Conservation (phyloP, 2,888 invertebrate species). For the Altica lythri region DNA sequence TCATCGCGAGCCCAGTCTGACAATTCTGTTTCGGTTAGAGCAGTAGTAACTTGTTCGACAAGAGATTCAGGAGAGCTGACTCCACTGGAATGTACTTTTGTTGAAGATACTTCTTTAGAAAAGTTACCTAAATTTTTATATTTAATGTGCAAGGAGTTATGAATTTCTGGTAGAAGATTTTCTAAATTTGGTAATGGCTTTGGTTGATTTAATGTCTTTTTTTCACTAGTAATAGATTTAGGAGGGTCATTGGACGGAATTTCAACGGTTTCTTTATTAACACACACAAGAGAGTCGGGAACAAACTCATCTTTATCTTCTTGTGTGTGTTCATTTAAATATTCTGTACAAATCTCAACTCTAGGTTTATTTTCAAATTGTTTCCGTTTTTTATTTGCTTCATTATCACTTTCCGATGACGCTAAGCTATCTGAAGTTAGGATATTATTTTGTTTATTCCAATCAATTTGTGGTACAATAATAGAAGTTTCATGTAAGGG, state of each 20-base stretch:
- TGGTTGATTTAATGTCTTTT: conserved; percentile 56
- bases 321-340: conserved; percentile 58
- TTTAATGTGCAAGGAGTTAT: conserved; percentile 47
- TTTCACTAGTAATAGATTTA: conserved; percentile 54
- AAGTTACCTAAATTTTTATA: conserved; percentile 30
- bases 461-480: conserved; percentile 66
- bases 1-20: conserved; percentile 89
- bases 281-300: conserved; percentile 49
- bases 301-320: conserved; percentile 48
- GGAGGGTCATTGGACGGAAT: conserved; percentile 38
- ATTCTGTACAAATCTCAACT: conserved; percentile 51
- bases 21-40: conserved; percentile 83
- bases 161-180: conserved; percentile 45
- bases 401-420: conserved; percentile 47
- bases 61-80: conserved; percentile 65
- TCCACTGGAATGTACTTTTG: conserved; percentile 50
- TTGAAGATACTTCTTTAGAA: conserved; percentile 8
- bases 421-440: conserved; percentile 66
- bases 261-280: conserved; percentile 10
- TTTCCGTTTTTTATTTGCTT: no score
- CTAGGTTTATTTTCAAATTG: conserved; percentile 43
- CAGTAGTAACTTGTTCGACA: conserved; percentile 72
- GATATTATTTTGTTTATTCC: conserved; percentile 57
- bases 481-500: conserved; percentile 69
- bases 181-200: conserved; percentile 52